These are phyloP conservation scores for Leptodactylus fuscus DNA, from an alignment of 2,113 vertebrate species.

Conservation along the genomic window DNA sequence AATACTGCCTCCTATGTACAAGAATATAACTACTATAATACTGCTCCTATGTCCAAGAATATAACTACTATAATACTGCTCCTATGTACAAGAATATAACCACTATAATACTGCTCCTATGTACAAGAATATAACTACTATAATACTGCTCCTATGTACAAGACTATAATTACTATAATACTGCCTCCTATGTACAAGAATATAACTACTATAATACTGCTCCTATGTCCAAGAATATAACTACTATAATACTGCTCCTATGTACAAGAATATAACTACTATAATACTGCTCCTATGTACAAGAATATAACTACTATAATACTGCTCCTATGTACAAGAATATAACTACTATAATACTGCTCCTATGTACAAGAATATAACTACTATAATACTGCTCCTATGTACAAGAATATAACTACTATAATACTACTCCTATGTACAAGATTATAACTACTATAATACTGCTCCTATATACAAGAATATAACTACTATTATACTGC, in stretches of 20 bases:
- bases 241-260: not conserved
- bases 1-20: slow-evolving; percentile 1
- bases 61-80: slow-evolving; percentile 4
- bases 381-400: too few species aligned
- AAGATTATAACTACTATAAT: too few species aligned
- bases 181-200: slow-evolving; percentile 1
- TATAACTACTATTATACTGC: too few species aligned
- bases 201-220: slow-evolving; percentile 30
- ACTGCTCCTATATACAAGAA: too few species aligned
- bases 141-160: not conserved
- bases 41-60: not conserved
- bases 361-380: too few species aligned
- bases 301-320: too few species aligned
- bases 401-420: too few species aligned
- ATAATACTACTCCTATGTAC: too few species aligned
- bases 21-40: slow-evolving; percentile 17
- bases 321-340: too few species aligned
- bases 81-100: slow-evolving; percentile 9
- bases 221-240: not conserved
- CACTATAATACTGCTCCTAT: slow-evolving; percentile 18
- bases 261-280: too few species aligned
- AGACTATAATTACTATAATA: slow-evolving; percentile 12
- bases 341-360: too few species aligned
- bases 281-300: too few species aligned
- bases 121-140: slow-evolving; percentile 22